Conservation (phyloP, 2,797 vertebrate genomes). For the Ciconia nigra region DNA sequence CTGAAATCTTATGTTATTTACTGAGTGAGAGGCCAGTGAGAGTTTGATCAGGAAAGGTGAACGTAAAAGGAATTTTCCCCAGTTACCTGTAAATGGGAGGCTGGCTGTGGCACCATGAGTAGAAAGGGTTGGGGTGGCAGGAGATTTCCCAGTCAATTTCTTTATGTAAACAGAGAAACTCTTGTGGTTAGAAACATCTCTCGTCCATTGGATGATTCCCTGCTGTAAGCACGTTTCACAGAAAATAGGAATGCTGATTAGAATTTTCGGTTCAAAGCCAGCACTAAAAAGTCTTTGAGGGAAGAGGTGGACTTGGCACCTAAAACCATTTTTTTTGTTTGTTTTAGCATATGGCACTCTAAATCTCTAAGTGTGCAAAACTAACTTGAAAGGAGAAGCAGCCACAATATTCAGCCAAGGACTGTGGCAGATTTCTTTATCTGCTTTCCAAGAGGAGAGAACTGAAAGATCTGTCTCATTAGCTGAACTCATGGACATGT, state of each 20-base stretch:
- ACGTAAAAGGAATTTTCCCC: background rate
- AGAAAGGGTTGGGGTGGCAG: background rate
- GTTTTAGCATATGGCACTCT: background rate
- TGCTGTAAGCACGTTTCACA: background rate
- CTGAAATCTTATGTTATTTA: background rate
- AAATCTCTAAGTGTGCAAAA: background rate
- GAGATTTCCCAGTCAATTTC: background rate
- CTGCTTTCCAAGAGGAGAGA: background rate
- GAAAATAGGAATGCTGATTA: background rate
- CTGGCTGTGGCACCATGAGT: background rate
- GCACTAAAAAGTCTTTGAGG: background rate
- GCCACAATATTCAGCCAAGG: background rate
- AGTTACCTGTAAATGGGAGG: background rate
- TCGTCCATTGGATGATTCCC: background rate
- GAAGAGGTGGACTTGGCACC: background rate
- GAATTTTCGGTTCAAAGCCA: background rate
- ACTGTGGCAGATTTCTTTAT: slow-evolving; percentile 12
- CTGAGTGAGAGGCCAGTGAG: background rate
- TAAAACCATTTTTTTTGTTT: background rate
- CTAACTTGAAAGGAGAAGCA: background rate
- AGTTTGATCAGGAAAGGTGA: background rate
- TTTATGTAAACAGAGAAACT: background rate
- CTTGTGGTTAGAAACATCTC: background rate
- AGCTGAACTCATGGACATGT: slow-evolving; percentile 3
- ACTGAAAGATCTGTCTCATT: slow-evolving; percentile 23